phyloP scores from a whole-genome alignment of 2,888 invertebrate species.

The Melipona beecheii region DNA sequence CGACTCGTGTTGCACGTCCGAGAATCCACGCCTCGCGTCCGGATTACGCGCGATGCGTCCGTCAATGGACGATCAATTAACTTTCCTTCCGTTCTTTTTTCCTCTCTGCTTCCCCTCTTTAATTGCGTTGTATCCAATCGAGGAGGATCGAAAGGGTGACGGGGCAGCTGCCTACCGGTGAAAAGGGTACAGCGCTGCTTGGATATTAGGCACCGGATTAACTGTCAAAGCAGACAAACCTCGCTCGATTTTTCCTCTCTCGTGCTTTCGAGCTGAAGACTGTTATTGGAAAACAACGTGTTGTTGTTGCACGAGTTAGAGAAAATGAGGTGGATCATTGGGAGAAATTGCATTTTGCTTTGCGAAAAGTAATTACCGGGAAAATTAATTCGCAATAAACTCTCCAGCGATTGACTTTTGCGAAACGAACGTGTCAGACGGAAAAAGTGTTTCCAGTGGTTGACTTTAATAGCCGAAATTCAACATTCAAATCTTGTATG shows the following conservation, averaged over 20 bases:
- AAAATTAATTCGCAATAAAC: not conserved
- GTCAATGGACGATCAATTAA: slow-evolving; percentile 77
- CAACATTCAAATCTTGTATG: too few relatives aligned
- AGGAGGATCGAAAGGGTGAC: slow-evolving; percentile 76
- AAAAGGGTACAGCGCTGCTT: slow-evolving; percentile 66
- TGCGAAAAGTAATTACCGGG: not conserved
- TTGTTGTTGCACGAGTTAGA: not conserved
- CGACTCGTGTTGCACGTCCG: slow-evolving; percentile 45
- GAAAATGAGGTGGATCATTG: not conserved
- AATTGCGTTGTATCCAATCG: slow-evolving; percentile 73
- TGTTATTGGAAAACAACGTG: too few relatives aligned
- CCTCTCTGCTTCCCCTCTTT: slow-evolving; percentile 19
- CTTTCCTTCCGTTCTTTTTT: slow-evolving; percentile 58
- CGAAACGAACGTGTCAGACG: too few relatives aligned
- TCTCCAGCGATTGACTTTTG: too few relatives aligned
- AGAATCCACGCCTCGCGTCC: slow-evolving; percentile 49
- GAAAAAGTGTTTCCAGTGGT: too few relatives aligned
- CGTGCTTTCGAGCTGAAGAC: slow-evolving; percentile 9
- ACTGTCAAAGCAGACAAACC: slow-evolving; percentile 77
- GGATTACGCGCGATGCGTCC: slow-evolving; percentile 76
- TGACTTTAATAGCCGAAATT: too few relatives aligned
- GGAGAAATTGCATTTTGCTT: not conserved
- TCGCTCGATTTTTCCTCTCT: slow-evolving; percentile 61
- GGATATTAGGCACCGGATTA: slow-evolving; percentile 79
- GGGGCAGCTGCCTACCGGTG: slow-evolving; percentile 63